Evolutionary conservation across 2,888 invertebrate species (phyloP), one percentile per base, ranked within the genome.

Genomic region (Pandemis corylana): DNA sequence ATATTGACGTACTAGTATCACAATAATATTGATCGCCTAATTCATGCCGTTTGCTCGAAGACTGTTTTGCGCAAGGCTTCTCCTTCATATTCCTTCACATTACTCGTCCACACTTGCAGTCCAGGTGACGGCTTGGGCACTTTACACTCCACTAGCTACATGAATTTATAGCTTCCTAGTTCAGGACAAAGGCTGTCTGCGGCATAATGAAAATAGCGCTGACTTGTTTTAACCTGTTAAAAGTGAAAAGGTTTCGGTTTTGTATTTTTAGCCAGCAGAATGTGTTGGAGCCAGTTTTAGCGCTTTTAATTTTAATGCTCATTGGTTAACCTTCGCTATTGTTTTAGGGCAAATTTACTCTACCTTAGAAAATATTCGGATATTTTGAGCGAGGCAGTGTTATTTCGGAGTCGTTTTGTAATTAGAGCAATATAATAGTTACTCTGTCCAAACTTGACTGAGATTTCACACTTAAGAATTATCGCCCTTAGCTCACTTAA

Each of bases 91-190:
- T 65, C 51, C 10, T 7, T 42, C 44, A 61, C 72, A n/a, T 28
- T 61, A 49, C 65, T 42, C 44, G 68, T 64, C 65, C 49, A 66
- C 72, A 72, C 72, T 75, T 65, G 75, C 66, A 65, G 68, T 13
- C 68, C 70, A 71, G 69, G 76, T 73, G 72, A 68, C 72, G 77
- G 70, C 76, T 73, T 73, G 73, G 74, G 72, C 76, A 76, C 76
- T 78, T 78, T 76, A 74, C 76, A 77, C 77, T 76, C 69, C 20
- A 77, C 77, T 73, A 76, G 77, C 72, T 76, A 75, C 76, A 66
- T 76, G 76, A 74, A 78, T 77, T 78, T 78, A 78, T 77, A 28
- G 72, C 76, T 64, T 28, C 56, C 36, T 62, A 76, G 75, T 68
- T 68, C 28, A 63, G 72, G 68, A 77, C 76, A 75, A 72, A 71